A percentile compares a stretch with the other conserved stretches of the same genome.
Evolutionary conservation across 1,140 invertebrate species (phyloP).

Genomic region (Heterodera carotae): DNA sequence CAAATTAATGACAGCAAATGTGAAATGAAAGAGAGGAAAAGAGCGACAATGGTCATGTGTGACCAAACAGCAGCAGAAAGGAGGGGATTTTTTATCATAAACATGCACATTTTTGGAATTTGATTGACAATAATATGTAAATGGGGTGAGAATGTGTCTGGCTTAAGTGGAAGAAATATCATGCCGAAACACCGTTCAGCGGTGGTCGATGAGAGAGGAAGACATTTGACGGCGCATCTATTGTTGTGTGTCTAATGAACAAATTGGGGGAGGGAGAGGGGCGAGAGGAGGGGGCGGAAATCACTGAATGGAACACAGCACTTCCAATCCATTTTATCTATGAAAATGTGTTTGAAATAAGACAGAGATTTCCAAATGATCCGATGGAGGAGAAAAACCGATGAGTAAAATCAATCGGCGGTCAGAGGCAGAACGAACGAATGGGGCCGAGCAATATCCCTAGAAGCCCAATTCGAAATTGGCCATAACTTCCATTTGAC

Average conservation of each 20-base stretch:
- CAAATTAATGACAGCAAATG: conserved; percentile 11
- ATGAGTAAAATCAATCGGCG: conserved; percentile 2
- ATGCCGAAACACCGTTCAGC: neutral
- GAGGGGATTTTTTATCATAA: no score
- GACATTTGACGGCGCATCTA: neutral
- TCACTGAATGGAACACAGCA: neutral
- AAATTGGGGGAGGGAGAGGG: neutral
- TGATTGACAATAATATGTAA: neutral
- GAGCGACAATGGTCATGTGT: conserved; percentile 1
- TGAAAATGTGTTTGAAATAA: neutral
- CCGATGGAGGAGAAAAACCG: neutral
- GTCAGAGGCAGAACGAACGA: neutral
- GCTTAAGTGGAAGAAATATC: neutral
- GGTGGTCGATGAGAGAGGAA: no score
- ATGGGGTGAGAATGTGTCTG: neutral
- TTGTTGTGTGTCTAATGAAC: neutral
- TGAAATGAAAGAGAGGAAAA: conserved; percentile 12
- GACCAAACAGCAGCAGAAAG: neutral
- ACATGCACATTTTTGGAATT: no score
- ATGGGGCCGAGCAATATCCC: neutral
- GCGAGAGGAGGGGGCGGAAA: no score
- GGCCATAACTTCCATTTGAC: conserved; percentile 55
- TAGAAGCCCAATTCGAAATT: conserved; percentile 51
- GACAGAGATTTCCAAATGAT: neutral
- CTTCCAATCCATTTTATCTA: neutral